These are phyloP conservation scores for Dromococcyx pavoninus DNA, from an alignment of 2,797 vertebrate species.

Conservation along the genomic window DNA sequence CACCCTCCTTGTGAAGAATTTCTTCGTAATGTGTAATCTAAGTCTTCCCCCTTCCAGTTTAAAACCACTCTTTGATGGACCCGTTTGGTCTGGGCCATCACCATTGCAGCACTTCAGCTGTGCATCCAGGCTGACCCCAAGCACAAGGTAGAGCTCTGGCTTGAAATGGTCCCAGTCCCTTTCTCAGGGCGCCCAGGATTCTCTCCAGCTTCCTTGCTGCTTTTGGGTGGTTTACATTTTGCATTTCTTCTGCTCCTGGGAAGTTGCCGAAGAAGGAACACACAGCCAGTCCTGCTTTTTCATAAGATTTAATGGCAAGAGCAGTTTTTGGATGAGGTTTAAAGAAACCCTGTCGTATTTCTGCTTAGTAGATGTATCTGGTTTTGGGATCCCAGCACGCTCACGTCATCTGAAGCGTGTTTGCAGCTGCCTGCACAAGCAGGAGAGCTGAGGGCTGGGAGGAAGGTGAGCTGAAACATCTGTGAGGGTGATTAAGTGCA, in stretches of 20 bases:
- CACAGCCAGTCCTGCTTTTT: not conserved
- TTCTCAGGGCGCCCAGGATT: not conserved
- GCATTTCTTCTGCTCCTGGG: slow-evolving; percentile 21
- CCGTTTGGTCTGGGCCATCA: not conserved
- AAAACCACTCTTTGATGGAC: not conserved
- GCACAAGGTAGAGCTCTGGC: not conserved
- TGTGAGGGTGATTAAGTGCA: not conserved
- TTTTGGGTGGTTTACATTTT: not conserved
- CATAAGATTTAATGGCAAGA: not conserved
- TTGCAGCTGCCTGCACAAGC: not conserved
- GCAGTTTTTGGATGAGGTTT: not conserved
- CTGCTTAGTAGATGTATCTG: not conserved
- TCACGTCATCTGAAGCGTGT: not conserved
- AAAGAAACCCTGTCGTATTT: slow-evolving; percentile 33
- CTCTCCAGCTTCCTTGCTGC: not conserved
- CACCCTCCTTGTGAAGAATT: too few species aligned
- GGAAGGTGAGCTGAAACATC: not conserved
- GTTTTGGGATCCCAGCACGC: not conserved
- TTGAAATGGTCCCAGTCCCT: not conserved
- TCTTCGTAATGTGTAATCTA: too few species aligned
- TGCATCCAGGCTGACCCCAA: not conserved
- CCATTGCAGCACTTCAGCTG: not conserved
- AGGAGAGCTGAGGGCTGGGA: not conserved
- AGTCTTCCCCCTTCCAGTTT: too few species aligned
- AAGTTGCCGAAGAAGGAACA: not conserved